Conservation (phyloP, 2,797 vertebrate species). For the Melanotaenia nigrans region DNA sequence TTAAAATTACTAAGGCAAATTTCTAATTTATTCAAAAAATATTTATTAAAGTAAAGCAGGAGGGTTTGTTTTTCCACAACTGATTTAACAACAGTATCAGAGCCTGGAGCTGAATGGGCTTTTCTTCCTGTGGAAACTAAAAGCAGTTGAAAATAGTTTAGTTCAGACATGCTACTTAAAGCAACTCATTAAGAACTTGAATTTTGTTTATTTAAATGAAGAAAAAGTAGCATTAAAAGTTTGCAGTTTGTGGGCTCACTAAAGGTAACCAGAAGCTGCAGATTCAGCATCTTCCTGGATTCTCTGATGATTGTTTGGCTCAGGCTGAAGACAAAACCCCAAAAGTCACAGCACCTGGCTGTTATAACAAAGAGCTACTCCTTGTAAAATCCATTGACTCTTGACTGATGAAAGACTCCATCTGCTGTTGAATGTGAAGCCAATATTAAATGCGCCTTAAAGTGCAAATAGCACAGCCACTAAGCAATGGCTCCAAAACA, state of each 20-base stretch:
- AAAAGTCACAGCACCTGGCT: neutral
- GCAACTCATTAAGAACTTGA: no score
- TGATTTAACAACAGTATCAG: no score
- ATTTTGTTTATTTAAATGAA: no score
- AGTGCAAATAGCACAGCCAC: neutral
- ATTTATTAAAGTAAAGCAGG: neutral
- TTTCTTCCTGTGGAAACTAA: neutral
- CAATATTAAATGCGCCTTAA: neutral
- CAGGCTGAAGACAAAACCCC: neutral
- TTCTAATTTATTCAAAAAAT: neutral
- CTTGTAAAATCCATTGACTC: no score
- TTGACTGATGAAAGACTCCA: neutral
- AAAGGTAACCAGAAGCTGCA: conserved; percentile 4
- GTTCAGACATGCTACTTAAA: no score
- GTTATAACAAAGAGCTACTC: neutral
- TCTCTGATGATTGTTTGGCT: neutral
- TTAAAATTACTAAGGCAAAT: neutral
- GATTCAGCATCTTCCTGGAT: conserved; percentile 10
- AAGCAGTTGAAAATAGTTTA: neutral
- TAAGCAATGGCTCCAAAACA: neutral
- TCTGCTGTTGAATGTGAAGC: conserved; percentile 1
- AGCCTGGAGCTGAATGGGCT: neutral
- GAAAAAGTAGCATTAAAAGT: no score
- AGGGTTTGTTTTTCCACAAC: neutral
- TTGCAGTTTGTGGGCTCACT: no score